These are phyloP conservation scores for Magallana angulata DNA, from an alignment of 1,140 invertebrate genomes.

Conservation along the genomic window DNA sequence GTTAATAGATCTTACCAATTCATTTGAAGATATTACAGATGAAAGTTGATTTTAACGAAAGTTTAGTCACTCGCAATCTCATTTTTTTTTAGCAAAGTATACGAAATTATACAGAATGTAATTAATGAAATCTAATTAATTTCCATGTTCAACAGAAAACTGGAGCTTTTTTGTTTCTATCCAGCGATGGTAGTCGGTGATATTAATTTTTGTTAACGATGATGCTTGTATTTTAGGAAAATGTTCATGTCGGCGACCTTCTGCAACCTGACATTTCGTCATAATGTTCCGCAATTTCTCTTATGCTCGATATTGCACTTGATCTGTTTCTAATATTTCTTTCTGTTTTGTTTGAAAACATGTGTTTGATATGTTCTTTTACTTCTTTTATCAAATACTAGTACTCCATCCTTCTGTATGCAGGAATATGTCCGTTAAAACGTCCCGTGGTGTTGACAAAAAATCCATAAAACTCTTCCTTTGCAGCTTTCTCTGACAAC, in stretches of 20 bases:
- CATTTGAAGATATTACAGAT: neutral
- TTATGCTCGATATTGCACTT: conserved; percentile 8
- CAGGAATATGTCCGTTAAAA: conserved; percentile 43
- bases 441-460: conserved; percentile 44
- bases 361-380: conserved; percentile 42
- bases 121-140: neutral
- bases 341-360: conserved; percentile 48
- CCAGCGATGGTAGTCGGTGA: conserved; percentile 19
- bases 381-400: conserved; percentile 37
- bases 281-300: conserved; percentile 41
- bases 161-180: conserved; percentile 17
- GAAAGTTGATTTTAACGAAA: neutral
- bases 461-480: conserved; percentile 44
- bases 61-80: neutral
- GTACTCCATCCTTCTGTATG: conserved; percentile 26
- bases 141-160: neutral
- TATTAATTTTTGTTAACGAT: neutral
- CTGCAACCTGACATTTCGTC: neutral
- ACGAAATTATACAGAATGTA: neutral
- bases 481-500: conserved; percentile 46
- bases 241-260: neutral
- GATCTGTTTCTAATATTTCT: conserved; percentile 23
- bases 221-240: neutral
- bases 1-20: neutral
- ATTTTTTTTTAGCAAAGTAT: neutral